phyloP scores from a whole-genome alignment of 2,888 invertebrate genomes.

The Caenorhabditis wallacei region DNA sequence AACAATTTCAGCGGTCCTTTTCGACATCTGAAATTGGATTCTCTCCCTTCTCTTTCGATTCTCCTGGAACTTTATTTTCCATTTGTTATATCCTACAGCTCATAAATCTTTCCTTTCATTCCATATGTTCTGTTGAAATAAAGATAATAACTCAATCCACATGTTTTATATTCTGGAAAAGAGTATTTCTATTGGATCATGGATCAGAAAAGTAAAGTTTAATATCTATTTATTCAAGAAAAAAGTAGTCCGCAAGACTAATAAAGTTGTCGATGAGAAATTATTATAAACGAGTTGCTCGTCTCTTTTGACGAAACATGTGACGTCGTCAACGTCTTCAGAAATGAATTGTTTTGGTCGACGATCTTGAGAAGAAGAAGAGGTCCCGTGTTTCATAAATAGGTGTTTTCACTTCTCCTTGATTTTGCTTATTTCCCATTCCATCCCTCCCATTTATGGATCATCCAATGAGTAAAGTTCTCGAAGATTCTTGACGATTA shows the following conservation, averaged over 20 bases:
- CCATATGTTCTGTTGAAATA: neutral
- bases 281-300: constrained; percentile 22
- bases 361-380: constrained; percentile 16
- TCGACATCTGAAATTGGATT: constrained; percentile 59
- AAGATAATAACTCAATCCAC: neutral
- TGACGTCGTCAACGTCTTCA: constrained; percentile 34
- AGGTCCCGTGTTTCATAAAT: constrained; percentile 43
- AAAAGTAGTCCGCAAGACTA: too few relatives aligned
- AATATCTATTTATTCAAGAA: neutral
- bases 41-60: constrained; percentile 2
- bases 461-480: constrained; percentile 8
- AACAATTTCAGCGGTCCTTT: constrained; percentile 7
- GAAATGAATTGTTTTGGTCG: constrained; percentile 59
- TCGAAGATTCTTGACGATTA: constrained; percentile 14
- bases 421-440: constrained; percentile 12
- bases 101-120: constrained; percentile 25
- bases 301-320: neutral
- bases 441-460: neutral
- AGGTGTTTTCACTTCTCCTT: constrained; percentile 26
- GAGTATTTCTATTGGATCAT: too few relatives aligned
- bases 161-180: too few relatives aligned
- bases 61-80: neutral
- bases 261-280: constrained; percentile 15
- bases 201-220: constrained; percentile 6
- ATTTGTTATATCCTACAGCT: neutral